Evolutionary conservation across 35 echinoderm and acorn worm genomes (phyloP).

Genomic region (Heliocidaris erythrogramma): DNA sequence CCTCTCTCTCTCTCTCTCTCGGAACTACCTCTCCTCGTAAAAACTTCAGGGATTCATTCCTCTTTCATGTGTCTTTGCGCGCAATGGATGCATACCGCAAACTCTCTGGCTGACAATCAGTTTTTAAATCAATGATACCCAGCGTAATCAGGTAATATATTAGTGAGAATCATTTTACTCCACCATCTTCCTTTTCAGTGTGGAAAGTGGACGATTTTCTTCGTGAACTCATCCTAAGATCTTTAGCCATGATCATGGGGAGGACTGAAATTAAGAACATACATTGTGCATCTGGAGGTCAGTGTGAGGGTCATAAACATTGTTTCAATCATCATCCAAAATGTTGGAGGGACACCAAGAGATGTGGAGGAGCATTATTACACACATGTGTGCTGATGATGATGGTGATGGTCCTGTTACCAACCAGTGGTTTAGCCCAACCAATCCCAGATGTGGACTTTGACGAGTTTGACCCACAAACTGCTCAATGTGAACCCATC

Average conservation of each 20-base stretch:
- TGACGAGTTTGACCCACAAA: slow-evolving; percentile 84
- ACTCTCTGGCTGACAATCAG: background rate
- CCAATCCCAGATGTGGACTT: slow-evolving; percentile 52
- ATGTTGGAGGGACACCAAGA: background rate
- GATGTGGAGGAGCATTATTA: background rate
- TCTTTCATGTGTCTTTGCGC: background rate
- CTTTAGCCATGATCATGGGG: background rate
- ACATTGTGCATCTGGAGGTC: background rate
- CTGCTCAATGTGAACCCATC: slow-evolving; percentile 82
- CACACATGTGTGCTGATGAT: background rate
- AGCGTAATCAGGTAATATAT: background rate
- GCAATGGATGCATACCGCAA: background rate
- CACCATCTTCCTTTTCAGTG: background rate
- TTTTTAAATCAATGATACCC: background rate
- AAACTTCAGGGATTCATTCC: background rate
- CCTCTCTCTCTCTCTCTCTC: background rate
- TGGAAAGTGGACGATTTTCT: background rate
- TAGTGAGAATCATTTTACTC: background rate
- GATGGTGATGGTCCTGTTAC: background rate
- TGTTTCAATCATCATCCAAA: background rate
- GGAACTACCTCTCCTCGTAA: background rate
- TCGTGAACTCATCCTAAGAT: background rate
- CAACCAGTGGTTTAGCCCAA: slow-evolving; percentile 16
- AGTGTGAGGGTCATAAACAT: background rate
- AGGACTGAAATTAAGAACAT: background rate